Base-by-base conservation (phyloP, 1,140 invertebrate genomes). In the Eriocheir sinensis region DNA sequence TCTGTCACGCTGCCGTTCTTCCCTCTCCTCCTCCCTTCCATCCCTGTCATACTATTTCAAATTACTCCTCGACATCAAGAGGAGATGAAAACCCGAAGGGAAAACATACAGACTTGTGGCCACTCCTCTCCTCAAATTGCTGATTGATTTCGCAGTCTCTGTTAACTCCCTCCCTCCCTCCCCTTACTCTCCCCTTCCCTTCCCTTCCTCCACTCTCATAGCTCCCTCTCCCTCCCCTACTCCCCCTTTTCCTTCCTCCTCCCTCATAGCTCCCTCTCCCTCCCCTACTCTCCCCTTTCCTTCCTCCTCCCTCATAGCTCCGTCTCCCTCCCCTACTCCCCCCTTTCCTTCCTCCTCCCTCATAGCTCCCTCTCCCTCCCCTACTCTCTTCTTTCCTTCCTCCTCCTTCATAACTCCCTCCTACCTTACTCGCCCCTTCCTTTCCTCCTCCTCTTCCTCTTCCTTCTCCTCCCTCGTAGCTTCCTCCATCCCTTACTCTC, bases 61-160 rank as follows among this genome's bases (percentile, higher is more conserved):
- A 38, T 38, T 38, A 38, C 85, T 38, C 34, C 30, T 27, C 36
- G 32, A n/a, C 83, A 86, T 17, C 83, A 86, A 86, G 83, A 41
- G 36, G 81, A 83, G 83, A 41, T 21, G 83, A 86, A 41, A 86
- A 86, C 83, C 12, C 83, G 36, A 27, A 86, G 34, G 83, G 30
- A 86, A 41, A 86, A 41, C 32, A 32, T 41, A 86, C 83, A 86
- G 83, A 86, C 36, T 72, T 72, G 27, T 21, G 60, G 60, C 27
- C 27, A 72, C 60, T 72, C 60, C 60, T 72, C 60, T 72, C 60
- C 60, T 72, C 60, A 72, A n/a, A 72, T 72, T 72, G 60, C 60
- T 72, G 60, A 72, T 72, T 72, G 60, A 72, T 72, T 72, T 44
- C 34, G 6, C 34, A 3, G 36, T 9, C 85, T 38, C 17, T 38